These are phyloP conservation scores for Aphelenchoides fujianensis DNA, from an alignment of 1,140 invertebrate species.

Conservation along the genomic window DNA sequence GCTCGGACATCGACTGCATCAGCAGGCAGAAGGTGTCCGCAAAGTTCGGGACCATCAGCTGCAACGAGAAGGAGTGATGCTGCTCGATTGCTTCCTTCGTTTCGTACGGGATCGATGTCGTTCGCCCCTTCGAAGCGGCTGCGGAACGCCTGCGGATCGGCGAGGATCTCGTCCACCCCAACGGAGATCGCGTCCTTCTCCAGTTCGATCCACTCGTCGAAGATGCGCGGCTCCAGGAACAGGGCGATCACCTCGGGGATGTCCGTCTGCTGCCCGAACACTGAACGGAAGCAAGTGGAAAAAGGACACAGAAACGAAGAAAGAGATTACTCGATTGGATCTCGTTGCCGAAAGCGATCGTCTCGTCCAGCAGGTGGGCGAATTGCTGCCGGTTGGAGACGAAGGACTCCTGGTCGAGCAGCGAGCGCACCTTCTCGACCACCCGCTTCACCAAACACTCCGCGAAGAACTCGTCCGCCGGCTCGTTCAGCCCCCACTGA, in stretches of 20 bases:
- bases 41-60: slow-evolving; percentile 46
- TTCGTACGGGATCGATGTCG: slow-evolving; percentile 31
- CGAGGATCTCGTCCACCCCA: slow-evolving; percentile 36
- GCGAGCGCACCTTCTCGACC: slow-evolving; percentile 24
- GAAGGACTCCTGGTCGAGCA: slow-evolving; percentile 26
- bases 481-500: slow-evolving; percentile 12
- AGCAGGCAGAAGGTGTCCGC: slow-evolving; percentile 46
- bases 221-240: slow-evolving; percentile 34
- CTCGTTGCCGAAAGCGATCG: slow-evolving; percentile 42
- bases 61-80: background rate
- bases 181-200: slow-evolving; percentile 44
- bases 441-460: slow-evolving; percentile 29
- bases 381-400: slow-evolving; percentile 29
- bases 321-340: slow-evolving; percentile 20
- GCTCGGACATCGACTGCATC: slow-evolving; percentile 48
- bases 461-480: slow-evolving; percentile 31
- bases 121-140: slow-evolving; percentile 33
- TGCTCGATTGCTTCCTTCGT: background rate
- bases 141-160: slow-evolving; percentile 34
- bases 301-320: background rate
- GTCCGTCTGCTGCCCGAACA: slow-evolving; percentile 2
- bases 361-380: slow-evolving; percentile 46
- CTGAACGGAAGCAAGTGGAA: background rate
- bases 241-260: slow-evolving; percentile 33
- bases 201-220: slow-evolving; percentile 45